These are phyloP conservation scores for Andrena bucephala DNA, from an alignment of 2,888 invertebrate genomes.

Conservation along the genomic window DNA sequence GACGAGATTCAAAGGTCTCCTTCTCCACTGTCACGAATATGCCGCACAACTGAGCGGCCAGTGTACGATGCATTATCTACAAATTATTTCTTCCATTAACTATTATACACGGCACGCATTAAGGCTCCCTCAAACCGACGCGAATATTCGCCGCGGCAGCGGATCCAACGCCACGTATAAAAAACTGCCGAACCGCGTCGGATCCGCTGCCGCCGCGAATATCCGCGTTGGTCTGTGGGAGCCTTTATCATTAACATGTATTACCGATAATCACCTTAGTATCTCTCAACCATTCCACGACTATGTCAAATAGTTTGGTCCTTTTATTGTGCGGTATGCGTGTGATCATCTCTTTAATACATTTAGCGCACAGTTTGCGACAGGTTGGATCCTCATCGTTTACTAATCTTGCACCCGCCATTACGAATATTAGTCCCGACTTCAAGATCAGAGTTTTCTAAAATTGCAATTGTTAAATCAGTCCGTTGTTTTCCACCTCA, in stretches of 20 bases:
- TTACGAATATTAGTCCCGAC: slow-evolving; percentile 90
- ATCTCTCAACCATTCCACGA: slow-evolving; percentile 90
- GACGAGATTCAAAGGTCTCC: slow-evolving; percentile 89
- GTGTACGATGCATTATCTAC: slow-evolving; percentile 89
- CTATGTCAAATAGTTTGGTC: slow-evolving; percentile 90
- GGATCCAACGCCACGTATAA: too few relatives aligned
- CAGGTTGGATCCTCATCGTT: slow-evolving; percentile 93
- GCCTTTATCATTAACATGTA: not conserved
- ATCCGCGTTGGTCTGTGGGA: too few relatives aligned
- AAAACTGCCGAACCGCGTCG: too few relatives aligned
- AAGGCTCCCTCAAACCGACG: too few relatives aligned
- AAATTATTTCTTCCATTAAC: slow-evolving; percentile 47
- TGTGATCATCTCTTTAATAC: slow-evolving; percentile 90
- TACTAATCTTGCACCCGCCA: slow-evolving; percentile 91
- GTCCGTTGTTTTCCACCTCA: not conserved
- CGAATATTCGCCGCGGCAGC: too few relatives aligned
- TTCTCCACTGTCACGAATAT: slow-evolving; percentile 93
- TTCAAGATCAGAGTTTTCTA: slow-evolving; percentile 88
- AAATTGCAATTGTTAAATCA: slow-evolving; percentile 40
- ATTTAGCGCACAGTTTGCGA: slow-evolving; percentile 90
- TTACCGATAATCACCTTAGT: slow-evolving; percentile 85
- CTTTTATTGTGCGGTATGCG: slow-evolving; percentile 87
- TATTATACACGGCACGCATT: not conserved
- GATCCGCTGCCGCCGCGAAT: too few relatives aligned
- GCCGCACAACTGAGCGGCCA: slow-evolving; percentile 92